These are phyloP conservation scores for Oceanodroma leucorhoa DNA, from an alignment of 2,797 vertebrate genomes.

Conservation along the genomic window DNA sequence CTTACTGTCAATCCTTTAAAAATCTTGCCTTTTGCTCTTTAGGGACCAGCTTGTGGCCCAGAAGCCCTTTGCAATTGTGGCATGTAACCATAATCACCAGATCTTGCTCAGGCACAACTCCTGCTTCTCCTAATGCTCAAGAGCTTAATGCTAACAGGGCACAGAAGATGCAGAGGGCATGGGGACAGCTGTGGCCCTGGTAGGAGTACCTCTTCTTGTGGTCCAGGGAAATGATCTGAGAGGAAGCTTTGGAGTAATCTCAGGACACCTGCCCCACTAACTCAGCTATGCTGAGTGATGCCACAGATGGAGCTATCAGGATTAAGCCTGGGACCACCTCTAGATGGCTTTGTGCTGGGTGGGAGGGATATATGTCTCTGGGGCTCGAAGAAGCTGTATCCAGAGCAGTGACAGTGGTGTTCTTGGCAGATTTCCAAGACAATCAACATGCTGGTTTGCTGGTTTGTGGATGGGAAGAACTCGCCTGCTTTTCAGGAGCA, in stretches of 20 bases:
- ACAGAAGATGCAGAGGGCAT: neutral
- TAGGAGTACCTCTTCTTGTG: neutral
- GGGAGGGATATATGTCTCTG: neutral
- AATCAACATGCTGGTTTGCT: conserved; percentile 95
- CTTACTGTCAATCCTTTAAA: neutral
- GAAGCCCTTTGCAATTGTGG: neutral
- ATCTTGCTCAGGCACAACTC: neutral
- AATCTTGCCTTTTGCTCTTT: neutral
- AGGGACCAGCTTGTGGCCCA: neutral
- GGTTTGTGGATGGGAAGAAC: conserved; percentile 85
- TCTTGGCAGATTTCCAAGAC: conserved; percentile 90
- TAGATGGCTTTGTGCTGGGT: neutral
- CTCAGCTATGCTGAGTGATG: neutral
- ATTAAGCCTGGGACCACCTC: neutral
- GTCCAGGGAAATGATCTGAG: neutral
- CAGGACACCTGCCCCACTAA: neutral
- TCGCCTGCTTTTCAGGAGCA: conserved; percentile 88
- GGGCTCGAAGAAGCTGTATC: neutral
- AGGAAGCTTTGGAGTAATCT: neutral
- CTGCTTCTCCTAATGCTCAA: neutral
- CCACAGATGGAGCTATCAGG: neutral
- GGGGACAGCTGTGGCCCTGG: neutral
- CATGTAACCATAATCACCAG: neutral
- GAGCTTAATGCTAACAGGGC: neutral
- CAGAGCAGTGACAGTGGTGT: neutral